Evolutionary conservation across 2,888 invertebrate genomes (phyloP).

Genomic region (Drosophila affinis): DNA sequence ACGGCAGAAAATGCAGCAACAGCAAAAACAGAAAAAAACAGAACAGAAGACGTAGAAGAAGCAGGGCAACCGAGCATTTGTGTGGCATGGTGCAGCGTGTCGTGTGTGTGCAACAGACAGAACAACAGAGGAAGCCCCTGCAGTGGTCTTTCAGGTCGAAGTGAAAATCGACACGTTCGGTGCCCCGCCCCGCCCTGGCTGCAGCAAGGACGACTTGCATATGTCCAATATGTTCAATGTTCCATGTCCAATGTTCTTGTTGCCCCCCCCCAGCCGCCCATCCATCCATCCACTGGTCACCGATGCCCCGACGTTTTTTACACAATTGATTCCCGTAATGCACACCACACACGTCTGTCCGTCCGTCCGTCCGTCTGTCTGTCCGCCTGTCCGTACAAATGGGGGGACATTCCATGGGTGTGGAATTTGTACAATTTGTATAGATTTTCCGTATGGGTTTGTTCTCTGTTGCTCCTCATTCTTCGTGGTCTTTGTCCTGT

Average conservation of each 20-base stretch:
- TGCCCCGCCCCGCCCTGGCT: background rate
- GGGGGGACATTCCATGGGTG: background rate
- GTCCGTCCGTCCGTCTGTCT: too few species aligned
- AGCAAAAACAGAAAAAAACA: background rate
- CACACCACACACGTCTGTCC: slow-evolving; percentile 20
- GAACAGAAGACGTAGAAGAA: background rate
- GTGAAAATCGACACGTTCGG: slow-evolving; percentile 77
- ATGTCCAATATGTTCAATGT: slow-evolving; percentile 29
- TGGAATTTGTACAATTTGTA: slow-evolving; percentile 37
- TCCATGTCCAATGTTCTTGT: slow-evolving; percentile 5
- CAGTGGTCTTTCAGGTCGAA: slow-evolving; percentile 63
- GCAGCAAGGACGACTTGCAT: slow-evolving; percentile 49
- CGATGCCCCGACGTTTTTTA: slow-evolving; percentile 61
- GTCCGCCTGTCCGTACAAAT: background rate
- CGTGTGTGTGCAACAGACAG: background rate
- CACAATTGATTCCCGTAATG: slow-evolving; percentile 67
- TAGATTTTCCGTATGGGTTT: slow-evolving; percentile 61
- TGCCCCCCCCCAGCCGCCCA: slow-evolving; percentile 7
- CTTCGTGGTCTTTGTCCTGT: slow-evolving; percentile 32
- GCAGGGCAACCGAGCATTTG: background rate
- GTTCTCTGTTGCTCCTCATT: slow-evolving; percentile 9
- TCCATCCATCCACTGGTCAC: background rate
- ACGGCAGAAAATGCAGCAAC: background rate
- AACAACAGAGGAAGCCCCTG: slow-evolving; percentile 68
- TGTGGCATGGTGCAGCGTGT: too few species aligned